These are phyloP conservation scores for Oncorhynchus clarkii DNA, from an alignment of 2,113 vertebrate species.

Conservation along the genomic window DNA sequence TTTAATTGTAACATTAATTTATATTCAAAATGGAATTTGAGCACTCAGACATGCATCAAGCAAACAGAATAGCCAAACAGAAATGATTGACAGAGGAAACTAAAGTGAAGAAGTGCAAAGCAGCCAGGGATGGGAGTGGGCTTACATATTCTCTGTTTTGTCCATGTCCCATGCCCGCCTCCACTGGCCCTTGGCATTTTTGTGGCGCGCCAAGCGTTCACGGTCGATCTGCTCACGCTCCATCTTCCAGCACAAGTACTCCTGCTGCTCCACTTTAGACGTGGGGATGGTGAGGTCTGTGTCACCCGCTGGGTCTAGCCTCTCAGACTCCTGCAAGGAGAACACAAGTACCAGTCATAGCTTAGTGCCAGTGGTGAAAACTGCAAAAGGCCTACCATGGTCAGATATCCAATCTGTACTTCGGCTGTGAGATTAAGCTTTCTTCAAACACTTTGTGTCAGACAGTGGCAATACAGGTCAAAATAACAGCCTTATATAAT, in stretches of 20 bases:
- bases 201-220: slow-evolving; percentile 89
- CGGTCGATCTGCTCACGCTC: slow-evolving; percentile 91
- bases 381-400: not conserved
- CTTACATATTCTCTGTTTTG: slow-evolving; percentile 90
- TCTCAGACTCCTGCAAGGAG: slow-evolving; percentile 44
- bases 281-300: slow-evolving; percentile 73
- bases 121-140: slow-evolving; percentile 9
- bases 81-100: not conserved
- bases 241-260: slow-evolving; percentile 90
- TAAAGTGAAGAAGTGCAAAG: not conserved
- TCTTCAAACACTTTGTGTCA: no score
- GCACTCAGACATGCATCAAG: slow-evolving; percentile 11
- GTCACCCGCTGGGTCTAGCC: slow-evolving; percentile 52
- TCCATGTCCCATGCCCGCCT: slow-evolving; percentile 94
- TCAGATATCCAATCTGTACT: no score
- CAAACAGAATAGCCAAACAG: slow-evolving; percentile 5
- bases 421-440: no score
- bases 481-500: no score
- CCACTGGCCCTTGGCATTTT: slow-evolving; percentile 94
- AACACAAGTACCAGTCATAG: no score
- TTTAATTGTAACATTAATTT: not conserved
- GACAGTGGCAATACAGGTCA: no score
- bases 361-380: not conserved
- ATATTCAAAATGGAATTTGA: not conserved
- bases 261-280: slow-evolving; percentile 75